These are phyloP conservation scores for Xenentodon cancila DNA, from an alignment of 2,797 vertebrate species.

Conservation along the genomic window DNA sequence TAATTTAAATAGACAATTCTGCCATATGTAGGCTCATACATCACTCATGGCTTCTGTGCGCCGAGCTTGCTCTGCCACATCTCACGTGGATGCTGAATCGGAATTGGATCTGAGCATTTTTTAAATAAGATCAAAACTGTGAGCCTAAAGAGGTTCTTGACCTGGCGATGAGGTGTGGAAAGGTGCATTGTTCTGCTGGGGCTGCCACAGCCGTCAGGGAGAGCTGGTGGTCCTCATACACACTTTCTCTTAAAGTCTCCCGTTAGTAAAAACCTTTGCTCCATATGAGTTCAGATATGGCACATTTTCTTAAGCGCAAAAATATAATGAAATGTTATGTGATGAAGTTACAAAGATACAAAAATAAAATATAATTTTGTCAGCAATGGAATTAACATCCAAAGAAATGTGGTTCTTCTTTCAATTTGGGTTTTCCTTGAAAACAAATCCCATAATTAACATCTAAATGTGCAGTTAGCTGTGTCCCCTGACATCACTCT, in stretches of 20 bases:
- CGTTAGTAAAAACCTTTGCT: too few relatives aligned
- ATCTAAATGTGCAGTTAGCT: background rate
- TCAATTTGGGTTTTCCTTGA: too few relatives aligned
- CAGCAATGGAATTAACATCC: too few relatives aligned
- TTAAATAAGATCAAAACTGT: background rate
- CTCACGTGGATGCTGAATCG: background rate
- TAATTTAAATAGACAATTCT: constrained; percentile 19
- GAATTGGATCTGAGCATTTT: background rate
- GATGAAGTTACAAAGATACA: too few relatives aligned
- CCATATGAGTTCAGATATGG: too few relatives aligned
- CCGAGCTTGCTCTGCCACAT: background rate
- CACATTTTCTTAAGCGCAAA: too few relatives aligned
- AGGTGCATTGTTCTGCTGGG: background rate
- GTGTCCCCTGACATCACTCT: constrained; percentile 11
- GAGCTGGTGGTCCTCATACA: background rate
- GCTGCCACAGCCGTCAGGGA: background rate
- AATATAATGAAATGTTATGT: too few relatives aligned
- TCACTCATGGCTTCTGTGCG: background rate
- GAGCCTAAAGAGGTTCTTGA: background rate
- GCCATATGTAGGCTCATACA: constrained; percentile 3
- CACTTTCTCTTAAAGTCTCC: too few relatives aligned
- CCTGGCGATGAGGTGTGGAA: background rate
- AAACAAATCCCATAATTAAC: too few relatives aligned
- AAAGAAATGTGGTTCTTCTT: too few relatives aligned
- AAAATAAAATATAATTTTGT: too few relatives aligned